Percentiles rank a stretch among this genome's conserved stretches.
These are phyloP conservation scores for Triplophysa tibetana DNA, from an alignment of 2,113 vertebrate species.

Conservation along the genomic window DNA sequence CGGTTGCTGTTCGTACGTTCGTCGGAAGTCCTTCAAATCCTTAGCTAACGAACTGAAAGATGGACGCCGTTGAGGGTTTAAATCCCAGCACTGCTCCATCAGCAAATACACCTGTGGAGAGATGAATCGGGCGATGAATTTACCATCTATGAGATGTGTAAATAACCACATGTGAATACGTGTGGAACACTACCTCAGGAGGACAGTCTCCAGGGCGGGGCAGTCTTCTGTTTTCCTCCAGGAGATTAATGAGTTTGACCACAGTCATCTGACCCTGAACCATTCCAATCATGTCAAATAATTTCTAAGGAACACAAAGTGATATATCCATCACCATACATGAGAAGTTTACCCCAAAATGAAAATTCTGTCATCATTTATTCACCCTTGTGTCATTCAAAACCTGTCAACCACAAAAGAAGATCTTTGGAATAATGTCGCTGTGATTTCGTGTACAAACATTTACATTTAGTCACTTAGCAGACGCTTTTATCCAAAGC, in stretches of 20 bases:
- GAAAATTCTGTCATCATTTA: too few relatives aligned
- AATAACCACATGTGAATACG: background rate
- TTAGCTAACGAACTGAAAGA: conserved; percentile 77
- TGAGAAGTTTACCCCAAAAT: too few relatives aligned
- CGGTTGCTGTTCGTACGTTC: conserved; percentile 60
- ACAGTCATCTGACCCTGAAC: conserved; percentile 80
- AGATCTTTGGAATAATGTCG: too few relatives aligned
- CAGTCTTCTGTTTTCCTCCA: conserved; percentile 78
- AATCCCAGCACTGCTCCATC: conserved; percentile 86
- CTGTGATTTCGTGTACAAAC: too few relatives aligned
- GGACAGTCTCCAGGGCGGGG: conserved; percentile 81
- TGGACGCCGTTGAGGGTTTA: conserved; percentile 75
- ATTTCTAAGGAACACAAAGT: conserved; percentile 75
- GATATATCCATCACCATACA: background rate
- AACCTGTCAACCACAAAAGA: too few relatives aligned
- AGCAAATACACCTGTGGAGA: conserved; percentile 64
- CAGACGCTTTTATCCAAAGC: too few relatives aligned
- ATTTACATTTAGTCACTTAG: too few relatives aligned
- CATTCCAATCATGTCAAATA: conserved; percentile 78
- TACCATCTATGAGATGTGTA: background rate
- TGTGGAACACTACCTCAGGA: conserved; percentile 75
- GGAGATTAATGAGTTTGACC: conserved; percentile 76
- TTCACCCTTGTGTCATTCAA: too few relatives aligned
- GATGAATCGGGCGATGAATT: background rate
- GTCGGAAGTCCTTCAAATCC: conserved; percentile 65